phyloP scores from a whole-genome alignment of 2,113 vertebrate genomes.

The Cyrtonyx montezumae region DNA sequence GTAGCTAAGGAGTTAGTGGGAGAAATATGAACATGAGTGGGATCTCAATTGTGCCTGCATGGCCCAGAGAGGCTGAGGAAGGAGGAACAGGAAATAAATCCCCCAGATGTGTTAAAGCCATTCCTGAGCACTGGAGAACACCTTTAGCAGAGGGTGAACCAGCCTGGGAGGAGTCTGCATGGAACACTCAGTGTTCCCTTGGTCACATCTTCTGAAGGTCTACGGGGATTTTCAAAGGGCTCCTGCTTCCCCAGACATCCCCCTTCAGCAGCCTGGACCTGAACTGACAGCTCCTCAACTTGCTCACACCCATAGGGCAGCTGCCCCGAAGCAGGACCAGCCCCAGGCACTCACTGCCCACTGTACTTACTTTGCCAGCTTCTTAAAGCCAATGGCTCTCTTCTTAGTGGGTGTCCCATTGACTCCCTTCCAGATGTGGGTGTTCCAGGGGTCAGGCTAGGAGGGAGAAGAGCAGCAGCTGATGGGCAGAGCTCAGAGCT shows the following conservation, averaged over 20 bases:
- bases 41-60: rapidly evolving
- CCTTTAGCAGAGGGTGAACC: no score
- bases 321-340: not conserved
- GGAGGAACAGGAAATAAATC: not conserved
- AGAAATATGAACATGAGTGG: not conserved
- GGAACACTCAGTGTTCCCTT: not conserved
- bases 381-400: slow-evolving; percentile 97
- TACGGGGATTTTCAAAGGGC: not conserved
- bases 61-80: not conserved
- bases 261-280: not conserved
- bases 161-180: not conserved
- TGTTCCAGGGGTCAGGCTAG: slow-evolving; percentile 95
- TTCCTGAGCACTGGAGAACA: not conserved
- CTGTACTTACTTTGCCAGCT: slow-evolving; percentile 93
- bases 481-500: not conserved
- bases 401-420: slow-evolving; percentile 98
- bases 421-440: slow-evolving; percentile 92
- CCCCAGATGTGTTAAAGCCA: not conserved
- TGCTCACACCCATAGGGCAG: rapidly evolving
- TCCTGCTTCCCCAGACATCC: not conserved
- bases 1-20: not conserved
- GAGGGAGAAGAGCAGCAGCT: not conserved
- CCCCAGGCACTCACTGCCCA: not conserved
- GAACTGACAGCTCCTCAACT: not conserved
- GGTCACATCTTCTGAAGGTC: not conserved